Base-by-base conservation (phyloP, 2,797 vertebrate genomes). In the Cuniculus paca region DNA sequence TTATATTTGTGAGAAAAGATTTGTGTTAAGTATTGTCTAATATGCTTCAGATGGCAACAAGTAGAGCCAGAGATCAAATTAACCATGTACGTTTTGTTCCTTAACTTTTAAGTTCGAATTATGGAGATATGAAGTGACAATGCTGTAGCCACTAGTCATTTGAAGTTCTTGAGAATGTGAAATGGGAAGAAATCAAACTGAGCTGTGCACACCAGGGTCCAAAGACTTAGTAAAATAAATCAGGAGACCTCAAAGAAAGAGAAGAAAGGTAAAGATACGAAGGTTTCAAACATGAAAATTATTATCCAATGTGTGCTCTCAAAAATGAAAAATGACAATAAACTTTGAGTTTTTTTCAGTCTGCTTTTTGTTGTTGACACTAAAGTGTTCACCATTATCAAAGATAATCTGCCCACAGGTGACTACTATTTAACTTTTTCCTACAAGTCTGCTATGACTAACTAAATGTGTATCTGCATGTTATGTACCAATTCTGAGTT, bases 381-480 rank as follows among this genome's bases (percentile, higher is more conserved):
- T 39, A 81, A 61, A 91, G 6, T 0, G 74, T 42, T 34, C 45
- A 42, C 42, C 24, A 70, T 87, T 90, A 60, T 36, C 14, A 70
- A 9, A 63, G 19, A 92, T 58, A 36, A 90, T 74, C 60, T 81
- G 42, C 17, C 42, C 2, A 75, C 4, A 75, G 50, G n/a, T 58
- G 83, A 84, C 84, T 28, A 74, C 20, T 80, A 54, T 28, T 83
- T 83, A 90, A 79, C 13, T 42, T 84, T 92, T 54, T 93, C 42
- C n/a, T 65, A 11, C 14, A 72, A 26, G 1, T 75, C 60, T 92
- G 12, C 13, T n/a, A 36, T 90, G 92, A 36, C 7, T 68, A 39
- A 28, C 77, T 22, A 63, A 91, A 93, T 39, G 45, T 2, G 31
- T 39, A 54, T 11, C 17, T 42, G 12, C 19, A 83, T 7, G 11